Base-by-base conservation (phyloP, 2,797 vertebrate species). In the Pangasius krempfi region DNA sequence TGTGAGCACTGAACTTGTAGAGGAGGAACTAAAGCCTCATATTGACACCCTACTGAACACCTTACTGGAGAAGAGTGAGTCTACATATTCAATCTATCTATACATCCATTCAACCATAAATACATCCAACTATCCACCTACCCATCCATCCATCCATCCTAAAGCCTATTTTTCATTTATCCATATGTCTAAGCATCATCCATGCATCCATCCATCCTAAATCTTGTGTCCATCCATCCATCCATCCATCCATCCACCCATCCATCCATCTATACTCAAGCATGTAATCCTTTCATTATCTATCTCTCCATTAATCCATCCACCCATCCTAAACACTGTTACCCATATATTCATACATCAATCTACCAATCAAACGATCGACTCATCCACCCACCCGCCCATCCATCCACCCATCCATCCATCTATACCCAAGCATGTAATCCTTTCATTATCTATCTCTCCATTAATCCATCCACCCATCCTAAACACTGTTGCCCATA, bases 1-100 rank as follows among this genome's bases (percentile, higher is more conserved):
- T 90, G 95, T 96, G 86, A 96, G 94, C 13, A 96, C 95, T 27
- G 96, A 96, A 88, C 92, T 96, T 85, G 93, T 93, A 9, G 96
- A 96, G 18, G 95, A 96, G 64, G 95, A 97, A 88, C 93, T 96
- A 56, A 92, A 94, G 88, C 95, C 95, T 91, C 95, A 96, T 91
- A 82, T 97, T 87, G 96, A 96, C 86, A 94, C 91, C 20, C 85
- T 97, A 79, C 92, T 96, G 87, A 86, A 92, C 52, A 87, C 90
- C 4, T 94, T 96, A 52, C 91, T 96, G 88, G 95, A 96, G 37
- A 97, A 96, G 91, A 94, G 96, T 97, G 88, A 95, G 96, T 93
- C 33, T 80, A 12, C 22, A 58, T 88, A 25, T 79, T 6, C 33
- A 54, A 44, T 47, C 50, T 13, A 14, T 82, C 58, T 64, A 16